Evolutionary conservation across 2,113 vertebrate species (phyloP), one percentile per base, ranked within the genome.

Genomic region (Parotia lawesii): DNA sequence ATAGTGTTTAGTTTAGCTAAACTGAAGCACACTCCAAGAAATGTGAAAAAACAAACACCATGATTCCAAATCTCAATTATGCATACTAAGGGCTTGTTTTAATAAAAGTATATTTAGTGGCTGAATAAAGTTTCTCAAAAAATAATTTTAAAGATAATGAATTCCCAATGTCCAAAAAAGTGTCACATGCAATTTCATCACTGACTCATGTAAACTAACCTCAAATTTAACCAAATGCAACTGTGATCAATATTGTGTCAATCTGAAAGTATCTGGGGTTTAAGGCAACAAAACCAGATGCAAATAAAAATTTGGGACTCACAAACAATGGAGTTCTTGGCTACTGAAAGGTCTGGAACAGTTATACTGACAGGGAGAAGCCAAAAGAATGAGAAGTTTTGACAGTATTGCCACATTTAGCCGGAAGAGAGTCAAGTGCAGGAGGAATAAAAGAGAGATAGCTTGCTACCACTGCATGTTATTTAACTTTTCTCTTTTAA

Each of bases 1-100:
- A 79, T 40, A 9, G 18, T 89, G 93, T 96, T 94, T 86, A 83
- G 83, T 96, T 94, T 83, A 87, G 74, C 87, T 96, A 95, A 93
- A 96, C 78, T 53, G 58, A 95, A 97, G 94, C 67, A 93, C 83
- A 90, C 86, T 94, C 91, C 94, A 93, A 95, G 66, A 96, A 97
- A 93, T 45, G 67, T 58, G 54, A 94, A 94, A 83, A 61, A 93
- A 66, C 44, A 96, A 97, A 93, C 42, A 93, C 37, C 70, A 50
- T 4, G 56, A 76, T 69, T 94, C 84, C 81, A 94, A 93, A 95
- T 94, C 72, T 79, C 93, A 81, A 75, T 70, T 72, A 57, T 14
- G 80, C 54, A 94, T 29, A 89, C 71, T 66, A 85, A 67, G 71
- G 87, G 16, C 51, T 94, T 93, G 80, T 83, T 97, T 95, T 90